A percentile compares a stretch with the other conserved stretches of the same genome.
Conservation (phyloP, 1,140 invertebrate species). For the Helicoverpa zea region DNA sequence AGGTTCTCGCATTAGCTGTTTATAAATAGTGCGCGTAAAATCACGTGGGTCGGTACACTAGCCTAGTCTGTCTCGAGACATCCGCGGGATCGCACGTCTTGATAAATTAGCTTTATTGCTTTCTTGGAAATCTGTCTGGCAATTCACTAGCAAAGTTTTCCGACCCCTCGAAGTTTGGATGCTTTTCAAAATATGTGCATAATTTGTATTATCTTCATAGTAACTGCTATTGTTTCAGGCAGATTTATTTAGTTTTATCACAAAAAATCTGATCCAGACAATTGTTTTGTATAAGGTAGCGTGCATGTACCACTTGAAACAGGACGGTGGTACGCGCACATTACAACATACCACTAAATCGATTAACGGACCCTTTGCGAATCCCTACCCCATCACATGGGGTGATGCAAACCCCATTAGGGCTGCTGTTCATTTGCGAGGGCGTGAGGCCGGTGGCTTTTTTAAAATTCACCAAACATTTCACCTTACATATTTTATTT, state of each 20-base stretch:
- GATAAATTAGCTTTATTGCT: constrained; percentile 31
- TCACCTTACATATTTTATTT: constrained; percentile 39
- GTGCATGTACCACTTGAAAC: constrained; percentile 11
- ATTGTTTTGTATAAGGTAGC: neutral
- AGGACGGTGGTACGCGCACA: constrained; percentile 7
- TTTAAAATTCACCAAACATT: constrained; percentile 23
- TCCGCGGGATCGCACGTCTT: constrained; percentile 11
- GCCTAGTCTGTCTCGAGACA: constrained; percentile 59
- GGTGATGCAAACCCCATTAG: constrained; percentile 50
- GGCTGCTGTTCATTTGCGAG: constrained; percentile 42
- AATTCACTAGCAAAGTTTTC: constrained; percentile 26
- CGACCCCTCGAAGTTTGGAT: constrained; percentile 9
- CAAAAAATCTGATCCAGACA: too few relatives aligned
- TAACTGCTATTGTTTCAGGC: too few relatives aligned
- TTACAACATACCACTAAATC: constrained; percentile 46
- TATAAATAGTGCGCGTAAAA: constrained; percentile 73
- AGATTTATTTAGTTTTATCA: too few relatives aligned
- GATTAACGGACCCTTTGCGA: constrained; percentile 49
- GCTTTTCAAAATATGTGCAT: constrained; percentile 11
- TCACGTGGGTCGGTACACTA: constrained; percentile 63
- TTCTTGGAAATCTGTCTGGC: constrained; percentile 36
- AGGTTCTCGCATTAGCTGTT: constrained; percentile 63
- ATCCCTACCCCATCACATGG: constrained; percentile 31
- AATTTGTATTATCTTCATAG: neutral
- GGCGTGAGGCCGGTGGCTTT: constrained; percentile 38